Conservation (phyloP, 2,888 invertebrate genomes). For the Tolmerus cingulatus region DNA sequence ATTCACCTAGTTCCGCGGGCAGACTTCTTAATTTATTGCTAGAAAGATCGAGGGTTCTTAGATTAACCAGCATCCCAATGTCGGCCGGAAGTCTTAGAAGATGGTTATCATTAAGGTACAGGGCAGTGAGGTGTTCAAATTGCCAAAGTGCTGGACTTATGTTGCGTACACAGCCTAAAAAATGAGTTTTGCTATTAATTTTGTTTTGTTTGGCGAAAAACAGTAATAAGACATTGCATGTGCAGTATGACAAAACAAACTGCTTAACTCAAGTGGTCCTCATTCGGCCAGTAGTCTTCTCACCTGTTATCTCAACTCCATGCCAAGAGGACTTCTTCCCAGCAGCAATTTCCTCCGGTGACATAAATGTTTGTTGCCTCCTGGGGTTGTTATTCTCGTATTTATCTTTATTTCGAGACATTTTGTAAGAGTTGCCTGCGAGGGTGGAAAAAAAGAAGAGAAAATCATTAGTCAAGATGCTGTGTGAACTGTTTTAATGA, state of each 20-base stretch:
- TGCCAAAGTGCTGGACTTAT: slow-evolving; percentile 92
- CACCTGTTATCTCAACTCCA: slow-evolving; percentile 86
- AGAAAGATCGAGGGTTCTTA: slow-evolving; percentile 90
- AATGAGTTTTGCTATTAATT: slow-evolving; percentile 47
- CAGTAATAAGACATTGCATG: not conserved
- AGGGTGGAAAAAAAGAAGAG: not conserved
- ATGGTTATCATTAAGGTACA: slow-evolving; percentile 96
- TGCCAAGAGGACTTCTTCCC: slow-evolving; percentile 94
- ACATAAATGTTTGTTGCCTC: slow-evolving; percentile 90
- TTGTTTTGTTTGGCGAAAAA: not conserved
- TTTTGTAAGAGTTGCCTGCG: slow-evolving; percentile 63
- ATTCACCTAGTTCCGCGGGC: slow-evolving; percentile 96
- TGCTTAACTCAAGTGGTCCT: not conserved
- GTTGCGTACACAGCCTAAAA: slow-evolving; percentile 90
- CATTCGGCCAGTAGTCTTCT: not conserved
- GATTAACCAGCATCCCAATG: slow-evolving; percentile 82
- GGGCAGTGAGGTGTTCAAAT: slow-evolving; percentile 88
- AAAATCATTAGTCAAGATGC: not conserved
- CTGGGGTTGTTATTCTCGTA: slow-evolving; percentile 82
- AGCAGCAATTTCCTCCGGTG: slow-evolving; percentile 88
- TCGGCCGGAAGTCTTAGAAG: slow-evolving; percentile 90
- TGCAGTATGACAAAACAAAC: not conserved
- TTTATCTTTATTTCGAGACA: slow-evolving; percentile 87
- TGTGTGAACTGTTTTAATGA: not conserved
- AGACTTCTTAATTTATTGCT: slow-evolving; percentile 93